Evolutionary conservation across 2,113 vertebrate species (phyloP), one percentile per base, ranked within the genome.

Genomic region (Parus major): DNA sequence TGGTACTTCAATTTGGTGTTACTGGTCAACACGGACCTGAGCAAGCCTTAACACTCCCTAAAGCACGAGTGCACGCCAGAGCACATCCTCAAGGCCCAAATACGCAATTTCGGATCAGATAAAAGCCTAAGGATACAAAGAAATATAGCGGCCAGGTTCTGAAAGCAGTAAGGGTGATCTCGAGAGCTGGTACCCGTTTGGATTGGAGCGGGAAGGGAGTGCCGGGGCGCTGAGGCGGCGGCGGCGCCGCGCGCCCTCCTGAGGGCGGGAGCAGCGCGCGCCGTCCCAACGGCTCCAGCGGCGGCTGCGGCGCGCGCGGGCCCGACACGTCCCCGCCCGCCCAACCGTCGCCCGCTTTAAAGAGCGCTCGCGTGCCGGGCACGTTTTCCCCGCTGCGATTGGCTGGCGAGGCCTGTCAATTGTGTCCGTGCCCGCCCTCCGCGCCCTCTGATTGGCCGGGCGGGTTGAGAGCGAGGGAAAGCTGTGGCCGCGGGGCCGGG

Each of bases 241-340:
- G 19, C 1, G 68, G 19, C 1, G 9, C 41, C 52, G 22, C 31
- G 85, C 0, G 66, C 3, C 8, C 7, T 9, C 16, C 19, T 7
- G 15, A 39, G 10, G 22, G 28, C 53, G 12, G 64, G 33, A 52
- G 39, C 84, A 20, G 77, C 90, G 4, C 20, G 19, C 52, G 5
- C 12, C 5, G 0, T 0, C 5, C 25, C 33, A 65, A 50, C 72
- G 7, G 5, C 47, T 6, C 0, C 6, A 0, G 3, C n/a, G 1
- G 3, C 18, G 8, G 2, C 33, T 0, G 2, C 19, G 19, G 18
- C 47, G 18, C 8, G 1, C 5, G 1, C 7, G 46, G 39, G 2
- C 47, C 8, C 0, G 1, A 4, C 5, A 16, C 0, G 0, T 2
- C 36, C 0, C 4, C 1, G 2, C 0, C 0, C 0, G 1, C 1